Evolutionary conservation across 2,113 vertebrate genomes (phyloP).

Genomic region (Triplophysa siluroides): DNA sequence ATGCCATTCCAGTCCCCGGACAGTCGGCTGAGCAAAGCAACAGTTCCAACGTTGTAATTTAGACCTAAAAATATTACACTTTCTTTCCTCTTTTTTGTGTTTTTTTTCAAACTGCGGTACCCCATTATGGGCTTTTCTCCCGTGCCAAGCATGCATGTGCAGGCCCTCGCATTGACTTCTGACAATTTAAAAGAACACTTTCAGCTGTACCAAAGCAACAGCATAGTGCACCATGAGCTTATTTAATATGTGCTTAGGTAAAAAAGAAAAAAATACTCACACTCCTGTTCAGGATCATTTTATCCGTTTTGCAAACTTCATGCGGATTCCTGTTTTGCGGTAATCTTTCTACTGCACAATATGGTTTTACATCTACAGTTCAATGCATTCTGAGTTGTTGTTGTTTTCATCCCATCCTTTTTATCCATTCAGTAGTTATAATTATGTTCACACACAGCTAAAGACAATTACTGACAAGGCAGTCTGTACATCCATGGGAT

Average conservation of each 20-base stretch:
- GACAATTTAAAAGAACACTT: constrained; percentile 59
- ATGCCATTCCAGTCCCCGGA: constrained; percentile 79
- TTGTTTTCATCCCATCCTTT: constrained; percentile 25
- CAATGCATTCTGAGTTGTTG: constrained; percentile 16
- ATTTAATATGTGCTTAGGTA: constrained; percentile 44
- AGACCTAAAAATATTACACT: constrained; percentile 83
- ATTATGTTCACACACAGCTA: constrained; percentile 56
- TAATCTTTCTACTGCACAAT: constrained; percentile 1
- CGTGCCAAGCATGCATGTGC: constrained; percentile 75
- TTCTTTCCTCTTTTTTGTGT: constrained; percentile 78
- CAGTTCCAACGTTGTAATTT: constrained; percentile 82
- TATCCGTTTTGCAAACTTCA: constrained; percentile 37
- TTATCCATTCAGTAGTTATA: constrained; percentile 32
- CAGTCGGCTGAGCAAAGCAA: constrained; percentile 75
- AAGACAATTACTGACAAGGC: constrained; percentile 55
- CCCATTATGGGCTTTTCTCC: constrained; percentile 75
- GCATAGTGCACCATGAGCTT: constrained; percentile 41
- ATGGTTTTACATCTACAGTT: constrained; percentile 11
- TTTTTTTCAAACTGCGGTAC: constrained; percentile 72
- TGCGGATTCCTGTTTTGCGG: constrained; percentile 19
- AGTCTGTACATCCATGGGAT: constrained; percentile 51
- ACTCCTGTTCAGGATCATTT: constrained; percentile 26
- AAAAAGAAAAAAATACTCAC: constrained; percentile 30
- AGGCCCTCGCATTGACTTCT: constrained; percentile 69
- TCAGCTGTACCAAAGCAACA: constrained; percentile 56